Evolutionary conservation across 2,888 invertebrate genomes (phyloP), one percentile per base, ranked within the genome.

Genomic region (Andrena camellia): DNA sequence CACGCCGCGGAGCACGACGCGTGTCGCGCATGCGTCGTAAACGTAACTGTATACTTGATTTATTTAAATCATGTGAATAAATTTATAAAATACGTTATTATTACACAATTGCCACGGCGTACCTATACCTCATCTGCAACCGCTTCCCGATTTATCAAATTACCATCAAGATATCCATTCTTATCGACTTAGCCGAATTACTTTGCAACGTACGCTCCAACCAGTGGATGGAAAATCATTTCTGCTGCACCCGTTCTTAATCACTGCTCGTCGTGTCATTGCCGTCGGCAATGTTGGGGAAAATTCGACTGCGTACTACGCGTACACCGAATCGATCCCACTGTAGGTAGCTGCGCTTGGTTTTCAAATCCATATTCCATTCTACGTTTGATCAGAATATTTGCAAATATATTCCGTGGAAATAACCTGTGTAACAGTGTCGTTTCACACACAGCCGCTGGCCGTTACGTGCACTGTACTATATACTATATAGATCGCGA

Each of bases 51-150:
- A 93, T 93, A 92, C 92, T 93, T 91, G 90, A 91, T 93, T 92
- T 93, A 93, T 93, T 93, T 93, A 93, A 93, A 93, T 93, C 92
- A 92, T 94, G 93, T 94, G 93, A 94, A 94, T 94, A 94, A 94
- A 94, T 93, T 94, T 94, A 93, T 93, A 93, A 94, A 92, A 91
- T 93, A 93, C 92, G 94, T 94, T 94, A 94, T 94, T 94, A 94
- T 92, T 93, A 88, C 66, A 82, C 29, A 84, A 63, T 77, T 79
- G 71, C 70, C 74, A 76, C 17, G 60, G 31, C 70, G 75, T 66
- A 50, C n/a, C 72, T 79, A 68, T 52, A 69, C 68, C 74, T 71
- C 57, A 60, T 62, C 77, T 48, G 66, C 35, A 10, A 26, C 20
- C 70, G 66, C 23, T 13, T 42, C n/a, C 7, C 63, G 35, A 3